Base-by-base conservation (phyloP, 37 sponge, comb jelly and placozoan species). In the Tethya wilhelma region DNA sequence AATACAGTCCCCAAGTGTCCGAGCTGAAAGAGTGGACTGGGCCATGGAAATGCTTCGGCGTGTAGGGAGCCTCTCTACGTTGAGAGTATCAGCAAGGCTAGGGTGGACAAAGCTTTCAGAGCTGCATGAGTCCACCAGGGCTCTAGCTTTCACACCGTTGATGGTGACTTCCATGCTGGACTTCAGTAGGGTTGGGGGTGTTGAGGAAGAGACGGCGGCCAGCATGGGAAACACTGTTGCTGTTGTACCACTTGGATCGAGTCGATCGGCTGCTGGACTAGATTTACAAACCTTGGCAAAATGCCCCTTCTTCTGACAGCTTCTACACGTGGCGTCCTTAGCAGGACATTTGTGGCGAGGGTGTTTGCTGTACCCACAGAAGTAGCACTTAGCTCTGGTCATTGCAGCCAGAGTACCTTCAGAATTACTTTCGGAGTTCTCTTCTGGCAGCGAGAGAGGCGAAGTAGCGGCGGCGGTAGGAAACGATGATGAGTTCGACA, bases 201-300 rank as follows among this genome's bases (percentile, higher is more conserved):
- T 8, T 17, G 8, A 34, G 12, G 70, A 41, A 40, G 38, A 9
- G 38, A 40, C 70, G 2, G 70, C 44, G 3, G 70, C 70, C 42
- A 69, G 34, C n/a, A n/a, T n/a, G n/a, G n/a, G 38, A 4, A 11
- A 41, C 44, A 41, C n/a, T n/a, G n/a, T 42, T 11, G 70, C 70
- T 3, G 70, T 34, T 14, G 70, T 44, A 69, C 26, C 42, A 65
- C 37, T 65, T 31, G 3, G 33, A 4, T 34, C 70, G 2, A 4
- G 2, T 22, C 34, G 70, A 2, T 6, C 2, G 34, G 44, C 4
- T 9, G 70, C 44, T 23, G 44, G 70, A 8, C 42, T 40, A 25
- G 70, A 69, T 22, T 44, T 69, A 34, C 70, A 69, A 34, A 69
- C 70, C 44, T 69, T 69, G 70, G 44, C 70, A 69, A 69, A 69